Evolutionary conservation across 2,888 invertebrate genomes (phyloP), one percentile per base, ranked within the genome.

Genomic region (Tetramorium bicarinatum): DNA sequence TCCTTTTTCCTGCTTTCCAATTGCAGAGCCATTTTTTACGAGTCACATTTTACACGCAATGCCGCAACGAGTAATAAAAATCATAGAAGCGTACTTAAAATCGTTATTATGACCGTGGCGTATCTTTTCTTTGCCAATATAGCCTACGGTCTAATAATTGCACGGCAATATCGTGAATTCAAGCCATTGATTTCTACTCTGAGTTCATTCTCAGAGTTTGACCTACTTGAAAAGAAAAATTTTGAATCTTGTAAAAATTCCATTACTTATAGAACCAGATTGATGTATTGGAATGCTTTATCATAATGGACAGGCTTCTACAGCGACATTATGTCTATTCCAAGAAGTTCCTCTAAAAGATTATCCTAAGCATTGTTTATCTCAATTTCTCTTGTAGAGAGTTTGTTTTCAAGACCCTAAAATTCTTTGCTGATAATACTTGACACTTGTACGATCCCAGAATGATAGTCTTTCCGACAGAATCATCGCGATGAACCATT

Each of bases 401-500:
- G 7, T 47, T 69, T 59, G 9, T 29, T 18, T 7, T 29, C 21
- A 8, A 44, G 7, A 7, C 8, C 47, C 34, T 69, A 71, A 71
- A 44, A 71, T 3, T 13, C 13, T 38, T 13, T 4, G 25, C 49
- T 74, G 44, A 52, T 72, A 80, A 82, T 79, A 72, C 25, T 47
- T 66, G 72, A 64, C 34, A 13, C 21, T 88, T 80, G 76, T 66
- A 29, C 54, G 82, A 59, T 71, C 38, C 41, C 74, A 21, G 66
- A 41, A 29, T 71, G 15, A 44, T 72, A 25, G 71, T 79, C 71
- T 49, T 47, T 59, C 18, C 62, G 83, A 49, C 76, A 64, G 62
- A 87, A 87, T 85, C 64, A 85, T 82, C 74, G 71, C 41, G 56
- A 80, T 52, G 44, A 71, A 87, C 52, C 76, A 38, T 69, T 87